Evolutionary conservation across 2,797 vertebrate genomes (phyloP).

Genomic region (Lophius americanus): DNA sequence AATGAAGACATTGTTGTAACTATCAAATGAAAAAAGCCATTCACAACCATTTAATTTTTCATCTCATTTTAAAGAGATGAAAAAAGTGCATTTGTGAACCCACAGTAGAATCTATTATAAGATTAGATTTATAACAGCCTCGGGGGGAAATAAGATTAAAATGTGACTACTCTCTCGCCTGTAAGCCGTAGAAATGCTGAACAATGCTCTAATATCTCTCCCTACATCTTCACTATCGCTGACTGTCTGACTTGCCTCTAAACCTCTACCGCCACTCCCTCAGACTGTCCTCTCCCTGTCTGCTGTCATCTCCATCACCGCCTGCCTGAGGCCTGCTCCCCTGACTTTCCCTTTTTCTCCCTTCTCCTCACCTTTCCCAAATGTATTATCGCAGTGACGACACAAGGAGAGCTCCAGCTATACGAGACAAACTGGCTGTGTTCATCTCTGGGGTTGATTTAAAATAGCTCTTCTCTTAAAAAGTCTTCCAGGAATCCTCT

Average conservation of each 20-base stretch:
- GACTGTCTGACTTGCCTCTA: conserved; percentile 21
- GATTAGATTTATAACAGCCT: neutral
- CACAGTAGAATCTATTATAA: neutral
- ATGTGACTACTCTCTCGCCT: neutral
- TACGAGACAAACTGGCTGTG: neutral
- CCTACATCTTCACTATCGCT: conserved; percentile 6
- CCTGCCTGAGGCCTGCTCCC: conserved; percentile 12
- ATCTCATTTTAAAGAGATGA: too few relatives aligned
- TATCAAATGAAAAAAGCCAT: too few relatives aligned
- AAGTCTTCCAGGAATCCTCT: neutral
- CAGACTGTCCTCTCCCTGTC: conserved; percentile 50
- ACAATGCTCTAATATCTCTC: conserved; percentile 5
- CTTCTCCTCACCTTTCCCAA: conserved; percentile 10
- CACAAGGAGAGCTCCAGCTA: conserved; percentile 7
- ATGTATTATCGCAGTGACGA: neutral
- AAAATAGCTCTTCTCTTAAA: conserved; percentile 2
- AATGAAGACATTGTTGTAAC: too few relatives aligned
- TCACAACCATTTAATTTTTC: too few relatives aligned
- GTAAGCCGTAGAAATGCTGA: conserved; percentile 6
- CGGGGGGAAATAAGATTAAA: neutral
- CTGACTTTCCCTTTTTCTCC: conserved; percentile 14
- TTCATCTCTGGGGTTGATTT: neutral
- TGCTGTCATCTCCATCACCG: conserved; percentile 40
- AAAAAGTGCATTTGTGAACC: neutral
- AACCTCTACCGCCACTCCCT: neutral